Evolutionary conservation across 2,113 vertebrate species (phyloP), one percentile per base, ranked within the genome.

Genomic region (Apteryx mantelli): DNA sequence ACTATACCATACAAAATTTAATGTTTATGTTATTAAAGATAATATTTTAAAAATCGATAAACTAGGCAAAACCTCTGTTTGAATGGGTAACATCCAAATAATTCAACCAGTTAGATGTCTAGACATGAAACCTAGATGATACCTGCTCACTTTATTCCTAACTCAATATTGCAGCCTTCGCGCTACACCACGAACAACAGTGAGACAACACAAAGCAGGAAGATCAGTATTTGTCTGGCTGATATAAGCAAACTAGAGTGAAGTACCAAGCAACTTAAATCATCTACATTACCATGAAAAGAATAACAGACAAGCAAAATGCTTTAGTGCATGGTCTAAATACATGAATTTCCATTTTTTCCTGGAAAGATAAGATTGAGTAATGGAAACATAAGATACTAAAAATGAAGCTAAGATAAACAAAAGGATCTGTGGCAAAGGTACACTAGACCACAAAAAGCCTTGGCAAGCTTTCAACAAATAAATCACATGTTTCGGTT

Each of bases 371-470:
- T 22, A 56, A 80, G n/a, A 71, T 6, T 69, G 70, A 82, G 6
- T 86, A 86, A 87, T 58, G 48, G 66, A 81, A 88, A 91, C 81
- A 25, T 0, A 88, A 88, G 69, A 75, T 86, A 60, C 34, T 75
- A 71, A 81, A 95, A 88, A 74, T 74, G n/a, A 93, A 90, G 79
- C 53, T 66, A 93, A 94, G 34, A 15, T 55, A 91, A 91, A 88
- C 44, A 90, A 44, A 82, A 66, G 28, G 6, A 63, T 78, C 34
- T n/a, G 21, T 2, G 4, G 60, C 55, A 93, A 83, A 76, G 15
- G 17, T 26, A 69, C 12, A 6, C 4, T 20, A 70, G 26, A 26
- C 34, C 78, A 86, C 28, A 74, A 36, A 48, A 40, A 32, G 34
- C 71, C 58, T 36, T 79, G 30, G 25, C 36, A 91, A 84, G 7